A percentile compares a stretch with the other conserved stretches of the same genome.
These are phyloP conservation scores for Dendrolimus punctatus DNA, from an alignment of 1,140 invertebrate species.

Conservation along the genomic window DNA sequence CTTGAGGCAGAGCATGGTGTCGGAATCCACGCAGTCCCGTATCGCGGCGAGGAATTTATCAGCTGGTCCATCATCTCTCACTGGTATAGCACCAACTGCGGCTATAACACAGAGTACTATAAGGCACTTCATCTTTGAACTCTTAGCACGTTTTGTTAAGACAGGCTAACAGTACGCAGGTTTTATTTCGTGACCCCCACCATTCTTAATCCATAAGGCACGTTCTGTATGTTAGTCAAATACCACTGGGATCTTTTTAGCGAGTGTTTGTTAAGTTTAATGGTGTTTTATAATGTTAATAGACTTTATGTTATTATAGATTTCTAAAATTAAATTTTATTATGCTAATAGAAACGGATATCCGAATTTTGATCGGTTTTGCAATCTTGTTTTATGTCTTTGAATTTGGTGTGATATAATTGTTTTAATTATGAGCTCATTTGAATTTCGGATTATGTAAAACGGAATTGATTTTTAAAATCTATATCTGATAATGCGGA, in stretches of 20 bases:
- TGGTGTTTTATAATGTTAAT: conserved; percentile 21
- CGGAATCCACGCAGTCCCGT: conserved; percentile 55
- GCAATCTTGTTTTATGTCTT: neutral
- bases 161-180: conserved; percentile 29
- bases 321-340: too few species aligned
- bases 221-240: conserved; percentile 15
- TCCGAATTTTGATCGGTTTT: neutral
- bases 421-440: too few species aligned
- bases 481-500: too few species aligned
- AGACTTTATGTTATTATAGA: conserved; percentile 12
- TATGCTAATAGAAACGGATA: too few species aligned
- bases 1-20: conserved; percentile 62
- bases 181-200: conserved; percentile 57
- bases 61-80: conserved; percentile 47
- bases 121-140: conserved; percentile 52
- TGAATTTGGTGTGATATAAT: neutral
- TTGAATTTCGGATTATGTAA: too few species aligned
- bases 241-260: conserved; percentile 20
- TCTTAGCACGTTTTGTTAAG: conserved; percentile 53
- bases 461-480: too few species aligned
- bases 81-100: conserved; percentile 36
- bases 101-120: conserved; percentile 38
- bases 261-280: conserved; percentile 23
- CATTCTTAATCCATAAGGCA: conserved; percentile 50
- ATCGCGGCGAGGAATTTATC: conserved; percentile 47